Conservation (phyloP, 2,113 vertebrate genomes). For the Corythornis vintsioides region DNA sequence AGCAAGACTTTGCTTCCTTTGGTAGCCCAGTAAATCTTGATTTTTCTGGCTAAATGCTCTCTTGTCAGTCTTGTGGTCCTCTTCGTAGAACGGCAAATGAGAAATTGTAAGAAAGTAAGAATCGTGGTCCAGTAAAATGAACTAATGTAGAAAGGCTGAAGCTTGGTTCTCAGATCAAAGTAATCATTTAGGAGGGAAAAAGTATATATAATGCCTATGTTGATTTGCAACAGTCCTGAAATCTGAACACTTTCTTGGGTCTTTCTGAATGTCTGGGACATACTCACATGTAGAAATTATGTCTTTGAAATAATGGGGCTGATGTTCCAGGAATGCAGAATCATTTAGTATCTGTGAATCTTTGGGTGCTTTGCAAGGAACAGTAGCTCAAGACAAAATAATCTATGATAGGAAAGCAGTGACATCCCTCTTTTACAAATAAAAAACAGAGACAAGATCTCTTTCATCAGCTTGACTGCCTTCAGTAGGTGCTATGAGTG, state of each 20-base stretch:
- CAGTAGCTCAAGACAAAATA: not conserved
- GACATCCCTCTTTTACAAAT: not conserved
- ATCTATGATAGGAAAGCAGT: not conserved
- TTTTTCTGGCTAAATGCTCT: not conserved
- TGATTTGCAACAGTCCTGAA: not conserved
- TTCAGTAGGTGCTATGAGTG: not conserved
- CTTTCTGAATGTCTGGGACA: not conserved
- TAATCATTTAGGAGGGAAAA: not conserved
- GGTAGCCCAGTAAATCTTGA: not conserved
- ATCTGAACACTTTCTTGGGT: not conserved
- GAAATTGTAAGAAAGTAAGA: not conserved
- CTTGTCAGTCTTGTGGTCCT: not conserved
- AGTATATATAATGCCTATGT: not conserved
- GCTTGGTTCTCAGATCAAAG: not conserved
- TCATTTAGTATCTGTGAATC: not conserved
- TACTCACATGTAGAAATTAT: not conserved
- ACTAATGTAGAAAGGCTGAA: not conserved
- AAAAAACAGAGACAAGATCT: not conserved
- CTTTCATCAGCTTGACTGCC: not conserved
- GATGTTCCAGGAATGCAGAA: not conserved
- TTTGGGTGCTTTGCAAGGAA: not conserved
- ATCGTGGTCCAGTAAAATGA: not conserved
- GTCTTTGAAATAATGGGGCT: conserved; percentile 29
- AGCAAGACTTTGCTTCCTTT: not conserved
- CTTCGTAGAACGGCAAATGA: not conserved